phyloP scores from a whole-genome alignment of 2,888 invertebrate species.

The Lasioglossum malachurum region DNA sequence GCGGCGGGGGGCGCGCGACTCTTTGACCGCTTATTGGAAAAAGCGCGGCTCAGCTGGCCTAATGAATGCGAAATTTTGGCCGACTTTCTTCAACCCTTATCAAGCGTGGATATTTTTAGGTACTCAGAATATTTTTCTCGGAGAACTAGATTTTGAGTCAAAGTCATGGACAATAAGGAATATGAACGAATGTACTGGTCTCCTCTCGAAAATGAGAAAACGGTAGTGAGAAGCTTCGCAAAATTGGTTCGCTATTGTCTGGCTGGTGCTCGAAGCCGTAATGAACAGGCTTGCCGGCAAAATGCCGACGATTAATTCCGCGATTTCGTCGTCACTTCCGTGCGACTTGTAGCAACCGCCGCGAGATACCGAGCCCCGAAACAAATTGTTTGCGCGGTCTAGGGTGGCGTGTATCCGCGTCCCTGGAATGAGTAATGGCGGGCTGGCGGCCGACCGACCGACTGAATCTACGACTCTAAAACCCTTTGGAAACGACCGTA shows the following conservation, averaged over 20 bases:
- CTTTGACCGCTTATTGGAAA: slow-evolving; percentile 20
- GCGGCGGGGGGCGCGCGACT: too few relatives aligned
- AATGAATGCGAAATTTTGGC: slow-evolving; percentile 16
- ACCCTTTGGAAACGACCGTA: slow-evolving; percentile 72
- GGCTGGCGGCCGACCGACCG: slow-evolving; percentile 72
- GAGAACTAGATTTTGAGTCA: fast-evolving
- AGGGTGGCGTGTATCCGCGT: slow-evolving; percentile 68
- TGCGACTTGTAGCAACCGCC: slow-evolving; percentile 68
- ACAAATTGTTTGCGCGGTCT: slow-evolving; percentile 76
- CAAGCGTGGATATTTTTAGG: not conserved
- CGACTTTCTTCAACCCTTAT: not conserved
- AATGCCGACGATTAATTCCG: slow-evolving; percentile 58
- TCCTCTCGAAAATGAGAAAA: not conserved
- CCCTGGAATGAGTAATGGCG: slow-evolving; percentile 75
- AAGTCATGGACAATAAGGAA: not conserved
- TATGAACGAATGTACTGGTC: not conserved
- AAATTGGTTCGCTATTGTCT: not conserved
- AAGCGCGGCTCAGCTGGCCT: not conserved
- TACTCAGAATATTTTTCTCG: not conserved
- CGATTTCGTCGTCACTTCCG: slow-evolving; percentile 73
- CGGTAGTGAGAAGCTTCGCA: not conserved
- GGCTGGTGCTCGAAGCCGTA: not conserved
- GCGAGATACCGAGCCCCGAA: slow-evolving; percentile 69
- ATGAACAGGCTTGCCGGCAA: not conserved
- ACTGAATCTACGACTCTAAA: slow-evolving; percentile 74